Evolutionary conservation across 2,113 vertebrate genomes (phyloP).

Genomic region (Etheostoma spectabile): DNA sequence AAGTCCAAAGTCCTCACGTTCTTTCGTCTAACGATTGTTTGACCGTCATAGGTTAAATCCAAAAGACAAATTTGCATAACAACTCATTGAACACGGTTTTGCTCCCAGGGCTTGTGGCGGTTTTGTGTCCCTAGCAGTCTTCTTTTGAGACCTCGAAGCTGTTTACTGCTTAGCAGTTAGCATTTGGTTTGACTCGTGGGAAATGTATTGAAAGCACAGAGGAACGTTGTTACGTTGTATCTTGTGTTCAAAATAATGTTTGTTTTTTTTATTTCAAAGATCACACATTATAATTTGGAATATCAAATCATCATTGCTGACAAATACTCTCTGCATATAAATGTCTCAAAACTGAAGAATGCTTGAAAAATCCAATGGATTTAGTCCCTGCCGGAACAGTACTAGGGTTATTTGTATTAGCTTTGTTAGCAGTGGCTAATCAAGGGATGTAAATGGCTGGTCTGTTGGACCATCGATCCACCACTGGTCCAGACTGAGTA

Average conservation of each 20-base stretch:
- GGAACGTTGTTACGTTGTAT: not conserved
- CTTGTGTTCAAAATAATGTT: no score
- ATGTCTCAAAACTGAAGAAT: not conserved
- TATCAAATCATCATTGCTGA: not conserved
- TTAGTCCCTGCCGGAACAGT: no score
- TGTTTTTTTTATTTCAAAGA: not conserved
- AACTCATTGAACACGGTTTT: not conserved
- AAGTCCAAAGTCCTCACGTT: not conserved
- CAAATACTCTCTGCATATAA: not conserved
- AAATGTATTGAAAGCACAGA: constrained; percentile 8
- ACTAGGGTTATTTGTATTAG: not conserved
- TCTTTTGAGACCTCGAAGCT: no score
- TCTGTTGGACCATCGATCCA: no score
- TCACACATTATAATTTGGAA: not conserved
- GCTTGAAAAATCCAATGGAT: not conserved
- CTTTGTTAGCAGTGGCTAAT: no score
- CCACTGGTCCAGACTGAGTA: no score
- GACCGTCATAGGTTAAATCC: not conserved
- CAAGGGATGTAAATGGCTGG: no score
- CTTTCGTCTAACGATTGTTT: not conserved
- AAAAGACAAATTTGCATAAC: not conserved
- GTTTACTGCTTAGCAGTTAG: not conserved
- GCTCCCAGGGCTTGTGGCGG: no score
- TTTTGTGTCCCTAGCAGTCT: not conserved
- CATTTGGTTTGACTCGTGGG: not conserved